A percentile compares a stretch with the other conserved stretches of the same genome.
These are phyloP conservation scores for Nomada hirtipes DNA, from an alignment of 2,888 invertebrate genomes.

Conservation along the genomic window DNA sequence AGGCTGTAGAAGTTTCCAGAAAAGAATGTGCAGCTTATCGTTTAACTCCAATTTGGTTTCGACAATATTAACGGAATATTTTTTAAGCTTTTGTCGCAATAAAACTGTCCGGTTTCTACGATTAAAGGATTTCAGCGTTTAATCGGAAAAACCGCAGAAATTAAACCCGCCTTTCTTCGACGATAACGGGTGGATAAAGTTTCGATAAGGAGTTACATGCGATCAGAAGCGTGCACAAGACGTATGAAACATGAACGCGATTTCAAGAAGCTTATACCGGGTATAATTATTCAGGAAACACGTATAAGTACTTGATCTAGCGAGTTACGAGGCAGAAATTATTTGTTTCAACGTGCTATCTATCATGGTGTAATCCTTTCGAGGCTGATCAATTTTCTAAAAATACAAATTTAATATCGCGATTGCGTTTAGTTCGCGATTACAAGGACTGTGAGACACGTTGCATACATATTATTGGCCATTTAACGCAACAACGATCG, in stretches of 20 bases:
- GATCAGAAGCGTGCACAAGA: not conserved
- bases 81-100: not conserved
- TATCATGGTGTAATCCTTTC: not conserved
- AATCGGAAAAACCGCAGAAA: not conserved
- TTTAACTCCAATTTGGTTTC: not conserved
- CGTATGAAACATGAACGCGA: not conserved
- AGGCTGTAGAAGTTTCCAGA: too few species aligned
- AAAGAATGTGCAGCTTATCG: too few species aligned
- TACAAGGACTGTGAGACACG: not conserved
- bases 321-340: not conserved
- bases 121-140: not conserved
- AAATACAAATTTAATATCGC: not conserved
- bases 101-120: not conserved
- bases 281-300: not conserved
- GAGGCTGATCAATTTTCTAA: not conserved
- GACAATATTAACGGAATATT: not conserved
- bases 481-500: not conserved
- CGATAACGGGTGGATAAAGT: conserved; percentile 28
- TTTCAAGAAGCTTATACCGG: not conserved
- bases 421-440: not conserved
- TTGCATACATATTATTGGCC: not conserved
- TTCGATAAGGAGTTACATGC: not conserved
- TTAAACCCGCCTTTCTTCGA: not conserved
- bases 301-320: not conserved
- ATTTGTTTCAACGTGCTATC: not conserved